phyloP scores from a whole-genome alignment of 1,140 invertebrate genomes.

The Mycetomoellerius zeteki region DNA sequence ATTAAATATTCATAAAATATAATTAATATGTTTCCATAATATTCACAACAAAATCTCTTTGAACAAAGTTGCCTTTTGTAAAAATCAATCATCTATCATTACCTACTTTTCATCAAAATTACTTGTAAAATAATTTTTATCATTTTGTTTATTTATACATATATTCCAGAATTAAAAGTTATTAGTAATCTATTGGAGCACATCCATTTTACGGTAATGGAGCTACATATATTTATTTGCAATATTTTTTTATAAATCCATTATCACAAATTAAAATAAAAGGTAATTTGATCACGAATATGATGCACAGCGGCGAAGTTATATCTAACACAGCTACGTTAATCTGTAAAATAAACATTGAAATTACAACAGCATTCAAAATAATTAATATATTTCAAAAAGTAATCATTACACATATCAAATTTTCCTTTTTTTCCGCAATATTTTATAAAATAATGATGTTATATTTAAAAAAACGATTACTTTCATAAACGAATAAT shows the following conservation, averaged over 20 bases:
- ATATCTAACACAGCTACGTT: background rate
- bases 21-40: background rate
- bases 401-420: background rate
- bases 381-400: background rate
- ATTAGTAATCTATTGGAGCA: background rate
- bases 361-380: background rate
- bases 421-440: background rate
- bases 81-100: background rate
- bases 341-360: background rate
- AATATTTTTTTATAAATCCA: background rate
- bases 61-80: background rate
- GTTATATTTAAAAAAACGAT: background rate
- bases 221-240: background rate
- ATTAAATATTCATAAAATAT: background rate
- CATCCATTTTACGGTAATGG: background rate
- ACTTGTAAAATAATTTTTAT: background rate
- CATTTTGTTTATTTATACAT: background rate
- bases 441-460: conserved; percentile 17
- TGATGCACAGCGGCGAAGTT: background rate
- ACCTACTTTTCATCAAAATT: background rate
- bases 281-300: background rate
- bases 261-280: conserved; percentile 7
- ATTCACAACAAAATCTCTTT: background rate
- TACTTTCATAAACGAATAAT: background rate
- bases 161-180: background rate